Evolutionary conservation across 1,140 invertebrate species (phyloP).

Genomic region (Trichoplusia ni): DNA sequence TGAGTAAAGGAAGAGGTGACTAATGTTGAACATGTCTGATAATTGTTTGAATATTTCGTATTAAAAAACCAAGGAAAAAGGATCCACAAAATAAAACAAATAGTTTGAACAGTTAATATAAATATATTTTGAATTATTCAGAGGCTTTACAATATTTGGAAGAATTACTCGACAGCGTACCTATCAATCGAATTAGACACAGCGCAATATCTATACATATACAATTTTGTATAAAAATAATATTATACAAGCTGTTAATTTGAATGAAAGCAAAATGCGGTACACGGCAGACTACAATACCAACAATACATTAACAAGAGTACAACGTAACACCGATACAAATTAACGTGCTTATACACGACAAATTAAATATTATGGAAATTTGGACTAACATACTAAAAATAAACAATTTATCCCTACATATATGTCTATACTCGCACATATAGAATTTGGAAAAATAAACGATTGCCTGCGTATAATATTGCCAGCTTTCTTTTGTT

Average conservation of each 20-base stretch:
- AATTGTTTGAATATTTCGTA: no score
- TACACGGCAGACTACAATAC: slow-evolving; percentile 43
- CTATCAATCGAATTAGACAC: slow-evolving; percentile 45
- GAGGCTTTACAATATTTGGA: slow-evolving; percentile 81
- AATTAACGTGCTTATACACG: slow-evolving; percentile 17
- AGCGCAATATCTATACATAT: slow-evolving; percentile 40
- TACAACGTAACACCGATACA: slow-evolving; percentile 57
- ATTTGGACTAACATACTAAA: slow-evolving; percentile 40
- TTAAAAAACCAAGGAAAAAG: neutral
- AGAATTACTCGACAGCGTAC: slow-evolving; percentile 72
- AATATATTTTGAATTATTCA: slow-evolving; percentile 81
- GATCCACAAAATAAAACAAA: slow-evolving; percentile 65
- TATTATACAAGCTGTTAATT: slow-evolving; percentile 61
- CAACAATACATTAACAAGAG: slow-evolving; percentile 54
- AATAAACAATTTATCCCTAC: neutral
- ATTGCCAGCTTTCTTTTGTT: no score
- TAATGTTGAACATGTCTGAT: no score
- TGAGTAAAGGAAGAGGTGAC: no score
- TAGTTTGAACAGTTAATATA: slow-evolving; percentile 80
- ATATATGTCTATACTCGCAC: neutral
- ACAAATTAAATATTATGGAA: slow-evolving; percentile 24
- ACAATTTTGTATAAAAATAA: slow-evolving; percentile 72
- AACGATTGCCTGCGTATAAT: no score
- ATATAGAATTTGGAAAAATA: no score
- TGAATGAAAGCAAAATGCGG: slow-evolving; percentile 53